phyloP scores from a whole-genome alignment of 2,113 vertebrate species.

The Dicrurus megarhynchus region DNA sequence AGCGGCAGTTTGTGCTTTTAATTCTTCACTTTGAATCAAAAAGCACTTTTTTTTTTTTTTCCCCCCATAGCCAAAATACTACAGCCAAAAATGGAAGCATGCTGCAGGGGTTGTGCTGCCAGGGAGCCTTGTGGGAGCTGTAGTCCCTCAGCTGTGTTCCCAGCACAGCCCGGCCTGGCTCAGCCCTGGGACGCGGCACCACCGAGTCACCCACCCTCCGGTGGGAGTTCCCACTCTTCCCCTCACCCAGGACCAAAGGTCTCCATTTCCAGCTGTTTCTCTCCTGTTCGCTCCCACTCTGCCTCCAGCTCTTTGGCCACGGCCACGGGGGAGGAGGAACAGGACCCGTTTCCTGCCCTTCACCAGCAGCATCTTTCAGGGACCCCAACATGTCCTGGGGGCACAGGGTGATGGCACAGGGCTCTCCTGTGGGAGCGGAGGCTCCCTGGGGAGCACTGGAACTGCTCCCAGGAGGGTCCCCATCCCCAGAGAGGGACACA shows the following conservation, averaged over 20 bases:
- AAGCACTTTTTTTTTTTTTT: accelerated
- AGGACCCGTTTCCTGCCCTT: not conserved
- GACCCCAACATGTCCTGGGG: accelerated
- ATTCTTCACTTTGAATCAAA: not conserved
- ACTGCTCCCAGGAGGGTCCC: not conserved
- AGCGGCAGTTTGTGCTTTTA: not conserved
- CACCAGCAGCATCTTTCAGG: not conserved
- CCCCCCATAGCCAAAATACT: not conserved
- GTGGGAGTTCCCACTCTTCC: not conserved
- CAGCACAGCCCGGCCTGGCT: not conserved
- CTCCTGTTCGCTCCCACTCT: not conserved
- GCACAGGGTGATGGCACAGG: not conserved
- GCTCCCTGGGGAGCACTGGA: not conserved
- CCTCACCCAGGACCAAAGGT: not conserved
- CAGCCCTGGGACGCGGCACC: accelerated
- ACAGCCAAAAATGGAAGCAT: not conserved
- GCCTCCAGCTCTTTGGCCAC: not conserved
- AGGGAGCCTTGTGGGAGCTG: not conserved
- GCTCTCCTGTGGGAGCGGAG: not conserved
- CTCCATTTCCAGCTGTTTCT: not conserved
- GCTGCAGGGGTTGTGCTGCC: not conserved
- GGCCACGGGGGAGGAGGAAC: accelerated
- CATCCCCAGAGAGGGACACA: accelerated
- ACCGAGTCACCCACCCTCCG: accelerated
- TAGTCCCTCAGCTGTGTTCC: not conserved